Evolutionary conservation across 2,888 invertebrate species (phyloP), one percentile per base, ranked within the genome.

Genomic region (Andrena haemorrhoa): DNA sequence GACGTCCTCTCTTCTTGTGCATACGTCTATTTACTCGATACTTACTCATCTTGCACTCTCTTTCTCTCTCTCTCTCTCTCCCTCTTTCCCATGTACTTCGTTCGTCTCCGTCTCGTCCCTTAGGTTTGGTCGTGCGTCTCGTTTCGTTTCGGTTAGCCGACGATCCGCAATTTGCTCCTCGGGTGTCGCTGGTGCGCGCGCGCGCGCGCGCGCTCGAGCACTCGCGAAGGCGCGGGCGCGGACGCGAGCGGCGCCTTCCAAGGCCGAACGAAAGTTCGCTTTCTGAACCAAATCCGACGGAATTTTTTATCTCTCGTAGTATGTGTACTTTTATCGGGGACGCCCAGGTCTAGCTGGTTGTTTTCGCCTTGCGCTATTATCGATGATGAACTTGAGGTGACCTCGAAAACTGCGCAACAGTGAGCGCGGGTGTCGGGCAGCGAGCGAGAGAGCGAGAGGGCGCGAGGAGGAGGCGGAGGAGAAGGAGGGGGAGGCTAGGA

Each of bases 301-400:
- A 86, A 87, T 90, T 88, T 88, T 88, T 91, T 90, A 89, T 90
- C 89, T 90, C 75, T 90, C 88, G 86, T 89, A 82, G 41, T 41
- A 41, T 41, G 41, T 82, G 88, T 82, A 88, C 79, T 89, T 87
- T 91, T 91, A 91, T 91, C 91, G 89, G 90, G 88, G 85, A 88
- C 89, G 91, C 84, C 86, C 91, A 90, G 90, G 90, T 93, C 93
- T 93, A 93, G 93, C 91, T 92, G 89, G 89, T 93, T 93, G 91
- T 92, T 93, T 93, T 93, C 89, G 91, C 89, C 88, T 84, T 88
- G 88, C 85, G 91, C 91, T 92, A 92, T 92, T 93, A 93, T 94
- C 93, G 91, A 93, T 92, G 92, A 94, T 93, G 92, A 94, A 93
- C 93, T 93, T 93, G 91, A 90, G 87, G 88, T 91, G 93, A 93